phyloP scores from a whole-genome alignment of 2,888 invertebrate species.

The Quadroppia sp. region DNA sequence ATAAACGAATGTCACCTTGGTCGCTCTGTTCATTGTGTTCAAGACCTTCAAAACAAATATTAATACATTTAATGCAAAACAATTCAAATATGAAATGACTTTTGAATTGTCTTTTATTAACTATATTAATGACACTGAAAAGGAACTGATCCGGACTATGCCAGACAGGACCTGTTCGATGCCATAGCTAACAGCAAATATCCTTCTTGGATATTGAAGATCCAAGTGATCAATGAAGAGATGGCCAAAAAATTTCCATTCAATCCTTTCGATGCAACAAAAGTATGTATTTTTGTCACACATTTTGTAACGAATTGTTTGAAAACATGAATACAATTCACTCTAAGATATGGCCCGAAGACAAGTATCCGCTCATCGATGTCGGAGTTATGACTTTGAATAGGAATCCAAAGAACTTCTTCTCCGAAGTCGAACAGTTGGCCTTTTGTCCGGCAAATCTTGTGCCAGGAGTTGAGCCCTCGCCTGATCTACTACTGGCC shows the following conservation, averaged over 20 bases:
- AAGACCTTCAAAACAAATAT: too few species aligned
- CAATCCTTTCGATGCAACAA: conserved; percentile 92
- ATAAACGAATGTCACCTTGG: too few species aligned
- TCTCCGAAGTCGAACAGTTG: conserved; percentile 86
- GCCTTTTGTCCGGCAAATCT: conserved; percentile 86
- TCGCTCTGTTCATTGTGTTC: too few species aligned
- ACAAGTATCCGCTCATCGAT: conserved; percentile 76
- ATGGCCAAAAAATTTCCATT: conserved; percentile 72
- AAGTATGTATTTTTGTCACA: conserved; percentile 57
- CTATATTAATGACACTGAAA: too few species aligned
- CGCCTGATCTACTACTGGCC: conserved; percentile 85
- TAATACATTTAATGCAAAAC: too few species aligned
- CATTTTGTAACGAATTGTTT: not conserved
- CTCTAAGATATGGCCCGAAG: not conserved
- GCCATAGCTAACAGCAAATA: conserved; percentile 66
- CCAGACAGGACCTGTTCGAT: conserved; percentile 81
- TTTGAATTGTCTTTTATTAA: too few species aligned
- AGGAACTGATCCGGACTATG: conserved; percentile 74
- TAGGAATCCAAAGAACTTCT: conserved; percentile 85
- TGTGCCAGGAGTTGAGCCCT: conserved; percentile 87
- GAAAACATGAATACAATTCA: not conserved
- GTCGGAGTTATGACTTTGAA: conserved; percentile 82
- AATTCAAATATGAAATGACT: too few species aligned
- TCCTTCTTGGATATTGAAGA: conserved; percentile 69
- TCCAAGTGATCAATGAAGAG: conserved; percentile 78